Percentiles rank a stretch among this genome's conserved stretches.
These are phyloP conservation scores for Aplysia californica DNA, from an alignment of 1,140 invertebrate species.

Conservation along the genomic window DNA sequence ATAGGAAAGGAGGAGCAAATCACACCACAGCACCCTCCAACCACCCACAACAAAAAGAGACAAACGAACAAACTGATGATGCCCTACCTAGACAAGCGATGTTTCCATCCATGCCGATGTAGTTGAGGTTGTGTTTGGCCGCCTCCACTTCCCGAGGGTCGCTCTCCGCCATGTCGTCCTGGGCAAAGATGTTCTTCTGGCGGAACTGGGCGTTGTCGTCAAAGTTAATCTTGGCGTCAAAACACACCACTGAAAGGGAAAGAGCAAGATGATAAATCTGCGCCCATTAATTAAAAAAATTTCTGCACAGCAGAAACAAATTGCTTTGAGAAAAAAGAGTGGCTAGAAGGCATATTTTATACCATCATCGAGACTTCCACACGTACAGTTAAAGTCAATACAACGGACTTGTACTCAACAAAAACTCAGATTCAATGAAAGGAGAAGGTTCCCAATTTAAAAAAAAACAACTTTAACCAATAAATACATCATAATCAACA, in stretches of 20 bases:
- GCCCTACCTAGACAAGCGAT: constrained; percentile 87
- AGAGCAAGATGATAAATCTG: constrained; percentile 7
- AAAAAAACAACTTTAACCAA: no score
- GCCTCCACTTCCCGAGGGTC: constrained; percentile 95
- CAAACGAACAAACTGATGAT: background rate
- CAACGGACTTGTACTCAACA: no score
- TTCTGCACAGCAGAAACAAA: no score
- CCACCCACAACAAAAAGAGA: no score
- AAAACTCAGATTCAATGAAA: no score
- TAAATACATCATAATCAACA: no score
- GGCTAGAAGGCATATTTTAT: background rate
- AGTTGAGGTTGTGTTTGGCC: constrained; percentile 90
- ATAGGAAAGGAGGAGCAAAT: no score
- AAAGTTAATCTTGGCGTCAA: constrained; percentile 99
- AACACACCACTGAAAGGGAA: constrained; percentile 81
- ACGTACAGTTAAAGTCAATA: background rate
- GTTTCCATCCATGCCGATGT: constrained; percentile 97
- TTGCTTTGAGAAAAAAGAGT: background rate
- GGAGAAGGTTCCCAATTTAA: no score
- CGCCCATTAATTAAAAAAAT: no score
- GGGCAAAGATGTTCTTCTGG: constrained; percentile 78
- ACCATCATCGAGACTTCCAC: background rate
- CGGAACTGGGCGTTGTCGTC: constrained; percentile 98
- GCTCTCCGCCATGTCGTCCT: constrained; percentile 64
- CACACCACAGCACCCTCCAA: no score